Base-by-base conservation (phyloP, 2,888 invertebrate species). In the Apoda limacodes region DNA sequence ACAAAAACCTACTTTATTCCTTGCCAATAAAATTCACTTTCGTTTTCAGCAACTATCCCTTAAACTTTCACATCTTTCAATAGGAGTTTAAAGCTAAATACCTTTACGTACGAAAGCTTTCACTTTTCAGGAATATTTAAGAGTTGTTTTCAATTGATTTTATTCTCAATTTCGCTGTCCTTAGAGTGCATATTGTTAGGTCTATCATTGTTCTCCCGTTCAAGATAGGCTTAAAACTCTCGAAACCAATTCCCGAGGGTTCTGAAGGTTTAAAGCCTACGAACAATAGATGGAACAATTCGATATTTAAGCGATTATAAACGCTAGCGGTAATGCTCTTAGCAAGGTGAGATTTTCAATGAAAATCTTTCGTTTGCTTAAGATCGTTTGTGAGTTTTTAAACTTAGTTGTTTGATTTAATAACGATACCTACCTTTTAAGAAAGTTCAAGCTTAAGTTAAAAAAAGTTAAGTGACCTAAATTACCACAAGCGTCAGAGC, bases 21-120 rank as follows among this genome's bases (percentile, higher is more conserved):
- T 21, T 5, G 15, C n/a, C 7, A 17, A 30, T 48, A 72, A 49
- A 52, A 60, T 44, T 37, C 40, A 57, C 32, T 52, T 52, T 59
- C 15, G 35, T 33, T 28, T 25, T 43, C 43, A 53, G 39, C 22
- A 34, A 32, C 43, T 43, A 45, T 48, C 62, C 64, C 64, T 51
- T 66, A 68, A 75, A 80, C 75, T 78, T 80, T 78, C 78, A 78
- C 76, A 76, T 76, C 78, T 76, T 76, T 74, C 78, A 70, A 76
- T 76, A 69, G 69, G 66, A 78, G 68, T 78, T 76, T 74, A 75
- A 74, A 80, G 75, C 75, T 74, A 76, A 75, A 75, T 76, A 75
- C 74, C 69, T 76, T 17, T 68, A 65, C 69, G 72, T 69, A 70
- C 67, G 67, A 72, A 68, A 67, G 75, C 78, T 78, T 78, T 80